Conservation (phyloP, 1,140 invertebrate genomes). For the Aphelinus atriplicis region DNA sequence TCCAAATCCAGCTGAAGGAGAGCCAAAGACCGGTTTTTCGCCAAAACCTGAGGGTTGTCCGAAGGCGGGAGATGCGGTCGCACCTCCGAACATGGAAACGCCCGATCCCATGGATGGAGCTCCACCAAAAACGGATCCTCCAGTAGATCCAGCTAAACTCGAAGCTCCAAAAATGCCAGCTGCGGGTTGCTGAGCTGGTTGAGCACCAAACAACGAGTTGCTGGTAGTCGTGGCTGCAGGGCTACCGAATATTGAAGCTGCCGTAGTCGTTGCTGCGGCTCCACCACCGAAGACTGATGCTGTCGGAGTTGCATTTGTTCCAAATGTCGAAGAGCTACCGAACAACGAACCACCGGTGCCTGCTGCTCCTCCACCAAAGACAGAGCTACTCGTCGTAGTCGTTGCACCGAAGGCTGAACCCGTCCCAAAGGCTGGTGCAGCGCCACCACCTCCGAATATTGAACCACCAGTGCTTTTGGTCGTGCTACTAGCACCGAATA, state of each 20-base stretch:
- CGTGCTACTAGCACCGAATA: not conserved
- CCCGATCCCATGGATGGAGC: slow-evolving; percentile 16
- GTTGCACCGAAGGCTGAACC: not conserved
- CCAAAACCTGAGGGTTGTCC: slow-evolving; percentile 53
- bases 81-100: slow-evolving; percentile 27
- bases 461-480: not conserved
- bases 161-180: not conserved
- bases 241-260: slow-evolving; percentile 44
- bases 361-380: slow-evolving; percentile 17
- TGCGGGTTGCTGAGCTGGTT: slow-evolving; percentile 12
- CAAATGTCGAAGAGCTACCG: slow-evolving; percentile 7
- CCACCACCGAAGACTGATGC: slow-evolving; percentile 31
- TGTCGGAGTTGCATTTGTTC: slow-evolving; percentile 17
- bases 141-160: slow-evolving; percentile 26
- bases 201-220: slow-evolving; percentile 19
- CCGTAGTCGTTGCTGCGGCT: slow-evolving; percentile 4
- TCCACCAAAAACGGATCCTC: slow-evolving; percentile 37
- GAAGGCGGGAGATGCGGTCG: slow-evolving; percentile 27
- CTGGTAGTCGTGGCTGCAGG: slow-evolving; percentile 22
- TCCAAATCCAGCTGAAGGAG: slow-evolving; percentile 46
- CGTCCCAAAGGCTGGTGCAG: not conserved
- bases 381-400: not conserved
- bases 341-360: slow-evolving; percentile 6
- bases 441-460: not conserved
- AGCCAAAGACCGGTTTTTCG: slow-evolving; percentile 55